A percentile compares a stretch with the other conserved stretches of the same genome.
Evolutionary conservation across 2,113 vertebrate genomes (phyloP).

Genomic region (Peucedramus taeniatus): DNA sequence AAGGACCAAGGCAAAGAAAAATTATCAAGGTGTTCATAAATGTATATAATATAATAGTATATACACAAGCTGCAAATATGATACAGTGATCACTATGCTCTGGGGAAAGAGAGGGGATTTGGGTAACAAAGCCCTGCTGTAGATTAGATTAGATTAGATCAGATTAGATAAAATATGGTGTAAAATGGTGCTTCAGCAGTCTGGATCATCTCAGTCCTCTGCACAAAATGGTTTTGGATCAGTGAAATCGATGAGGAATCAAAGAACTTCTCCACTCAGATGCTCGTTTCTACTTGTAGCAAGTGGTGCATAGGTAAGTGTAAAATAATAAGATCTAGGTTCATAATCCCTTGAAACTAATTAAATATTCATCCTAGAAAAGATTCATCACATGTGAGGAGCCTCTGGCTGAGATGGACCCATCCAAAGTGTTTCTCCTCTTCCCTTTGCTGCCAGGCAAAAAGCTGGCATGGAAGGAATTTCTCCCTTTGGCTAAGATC

Average conservation of each 20-base stretch:
- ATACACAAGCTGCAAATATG: neutral
- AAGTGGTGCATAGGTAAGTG: neutral
- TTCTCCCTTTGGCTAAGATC: neutral
- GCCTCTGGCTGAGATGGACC: neutral
- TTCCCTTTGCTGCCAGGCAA: neutral
- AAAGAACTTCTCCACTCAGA: neutral
- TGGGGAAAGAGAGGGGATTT: neutral
- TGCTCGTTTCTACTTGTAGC: neutral
- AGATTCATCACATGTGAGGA: neutral
- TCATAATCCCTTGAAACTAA: neutral
- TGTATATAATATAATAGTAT: neutral
- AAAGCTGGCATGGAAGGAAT: neutral
- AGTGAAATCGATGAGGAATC: neutral
- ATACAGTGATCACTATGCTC: neutral
- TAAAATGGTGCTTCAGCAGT: neutral
- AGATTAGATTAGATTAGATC: neutral
- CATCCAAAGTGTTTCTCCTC: neutral
- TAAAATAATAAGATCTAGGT: neutral
- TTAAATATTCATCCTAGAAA: neutral
- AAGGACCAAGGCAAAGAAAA: neutral
- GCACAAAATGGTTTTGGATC: neutral
- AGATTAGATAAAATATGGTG: neutral
- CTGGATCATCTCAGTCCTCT: neutral
- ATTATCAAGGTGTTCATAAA: neutral
- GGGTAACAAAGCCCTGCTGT: neutral